phyloP scores from a whole-genome alignment of 1,140 invertebrate species.

The Aphis gossypii region DNA sequence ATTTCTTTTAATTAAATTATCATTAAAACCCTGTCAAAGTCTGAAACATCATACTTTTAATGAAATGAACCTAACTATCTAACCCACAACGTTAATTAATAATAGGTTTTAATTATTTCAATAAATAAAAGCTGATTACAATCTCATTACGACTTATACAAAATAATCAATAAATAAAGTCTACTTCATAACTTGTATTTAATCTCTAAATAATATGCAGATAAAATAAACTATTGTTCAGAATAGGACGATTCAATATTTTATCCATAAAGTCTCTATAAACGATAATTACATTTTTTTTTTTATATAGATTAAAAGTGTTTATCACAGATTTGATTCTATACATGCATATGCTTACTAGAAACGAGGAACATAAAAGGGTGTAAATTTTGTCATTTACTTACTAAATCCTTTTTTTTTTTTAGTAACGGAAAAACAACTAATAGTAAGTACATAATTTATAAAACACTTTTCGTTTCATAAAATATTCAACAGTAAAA shows the following conservation, averaged over 20 bases:
- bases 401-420: neutral
- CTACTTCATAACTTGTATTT: neutral
- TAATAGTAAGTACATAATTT: neutral
- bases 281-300: conserved; percentile 6
- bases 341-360: neutral
- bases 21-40: neutral
- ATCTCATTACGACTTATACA: neutral
- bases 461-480: neutral
- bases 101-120: neutral
- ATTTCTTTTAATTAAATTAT: neutral
- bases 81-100: neutral
- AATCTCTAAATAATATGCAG: neutral
- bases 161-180: neutral
- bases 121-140: conserved; percentile 19
- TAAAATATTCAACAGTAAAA: neutral
- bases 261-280: neutral
- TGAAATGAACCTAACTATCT: neutral
- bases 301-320: neutral
- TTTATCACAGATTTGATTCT: conserved; percentile 9
- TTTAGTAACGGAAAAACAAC: neutral
- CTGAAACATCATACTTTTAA: neutral
- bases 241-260: neutral
- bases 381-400: neutral
- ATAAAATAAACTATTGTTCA: neutral
- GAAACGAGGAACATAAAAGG: neutral